phyloP scores from a whole-genome alignment of 2,888 invertebrate species.

The Alviniconcha strummeri region DNA sequence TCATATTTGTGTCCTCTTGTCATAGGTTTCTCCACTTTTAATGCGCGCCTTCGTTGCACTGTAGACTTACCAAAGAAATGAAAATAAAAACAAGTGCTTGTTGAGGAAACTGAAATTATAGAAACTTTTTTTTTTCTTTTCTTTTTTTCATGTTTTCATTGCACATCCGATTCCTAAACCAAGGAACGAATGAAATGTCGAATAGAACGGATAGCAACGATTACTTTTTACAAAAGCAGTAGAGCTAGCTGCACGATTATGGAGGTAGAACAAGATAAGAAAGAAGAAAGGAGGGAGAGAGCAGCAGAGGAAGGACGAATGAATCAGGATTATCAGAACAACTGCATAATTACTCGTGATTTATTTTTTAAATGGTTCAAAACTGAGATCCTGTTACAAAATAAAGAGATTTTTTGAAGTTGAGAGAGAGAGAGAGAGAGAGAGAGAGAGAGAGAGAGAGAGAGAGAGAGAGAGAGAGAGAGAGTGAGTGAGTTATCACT shows the following conservation, averaged over 20 bases:
- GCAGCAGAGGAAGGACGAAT: too few relatives aligned
- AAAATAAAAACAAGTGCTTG: background rate
- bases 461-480: background rate
- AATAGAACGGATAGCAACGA: background rate
- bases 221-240: background rate
- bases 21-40: too few relatives aligned
- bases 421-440: conserved; percentile 1
- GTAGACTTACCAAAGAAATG: too few relatives aligned
- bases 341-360: too few relatives aligned
- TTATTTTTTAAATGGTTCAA: too few relatives aligned
- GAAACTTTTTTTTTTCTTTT: background rate
- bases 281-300: too few relatives aligned
- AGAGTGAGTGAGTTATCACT: background rate
- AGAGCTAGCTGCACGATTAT: background rate
- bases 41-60: too few relatives aligned
- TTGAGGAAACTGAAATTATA: background rate
- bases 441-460: conserved; percentile 5
- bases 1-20: too few relatives aligned
- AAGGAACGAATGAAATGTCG: background rate
- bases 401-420: background rate
- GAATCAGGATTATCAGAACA: too few relatives aligned
- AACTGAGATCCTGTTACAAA: too few relatives aligned
- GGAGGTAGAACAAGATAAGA: too few relatives aligned
- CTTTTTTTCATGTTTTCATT: background rate
- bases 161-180: background rate